phyloP scores from a whole-genome alignment of 2,113 vertebrate genomes.

The Crotalus helleri region DNA sequence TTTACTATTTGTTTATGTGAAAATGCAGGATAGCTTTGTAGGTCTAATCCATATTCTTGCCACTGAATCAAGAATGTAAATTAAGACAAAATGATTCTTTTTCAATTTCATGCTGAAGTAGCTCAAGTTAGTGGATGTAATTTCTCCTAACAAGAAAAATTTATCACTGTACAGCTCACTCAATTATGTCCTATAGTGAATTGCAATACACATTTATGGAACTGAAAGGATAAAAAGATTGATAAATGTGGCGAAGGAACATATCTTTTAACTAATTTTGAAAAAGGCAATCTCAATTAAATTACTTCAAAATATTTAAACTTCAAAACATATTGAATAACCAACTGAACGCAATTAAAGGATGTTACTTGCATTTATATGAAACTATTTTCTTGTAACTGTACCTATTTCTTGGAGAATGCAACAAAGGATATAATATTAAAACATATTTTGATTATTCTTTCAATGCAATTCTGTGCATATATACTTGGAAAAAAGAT shows the following conservation, averaged over 20 bases:
- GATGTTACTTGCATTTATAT: constrained; percentile 44
- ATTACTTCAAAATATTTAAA: constrained; percentile 68
- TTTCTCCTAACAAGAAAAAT: constrained; percentile 99
- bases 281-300: constrained; percentile 74
- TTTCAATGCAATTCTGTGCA: background rate
- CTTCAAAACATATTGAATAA: constrained; percentile 47
- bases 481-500: background rate
- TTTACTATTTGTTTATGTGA: constrained; percentile 71
- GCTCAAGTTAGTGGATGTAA: constrained; percentile 98
- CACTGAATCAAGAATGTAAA: constrained; percentile 99
- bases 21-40: constrained; percentile 64
- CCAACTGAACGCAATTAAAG: constrained; percentile 35
- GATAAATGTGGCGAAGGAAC: constrained; percentile 86
- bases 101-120: constrained; percentile 99
- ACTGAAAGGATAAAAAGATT: constrained; percentile 77
- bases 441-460: constrained; percentile 19
- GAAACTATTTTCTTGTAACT: constrained; percentile 33
- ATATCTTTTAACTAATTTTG: constrained; percentile 72
- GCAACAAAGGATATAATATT: constrained; percentile 6
- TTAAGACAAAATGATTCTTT: constrained; percentile 97
- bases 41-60: constrained; percentile 89
- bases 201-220: constrained; percentile 67
- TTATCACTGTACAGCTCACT: constrained; percentile 95
- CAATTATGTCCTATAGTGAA: constrained; percentile 79
- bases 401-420: constrained; percentile 16